Evolutionary conservation across 2,888 invertebrate species (phyloP), one percentile per base, ranked within the genome.

Genomic region (Chymomyza fuscimana): DNA sequence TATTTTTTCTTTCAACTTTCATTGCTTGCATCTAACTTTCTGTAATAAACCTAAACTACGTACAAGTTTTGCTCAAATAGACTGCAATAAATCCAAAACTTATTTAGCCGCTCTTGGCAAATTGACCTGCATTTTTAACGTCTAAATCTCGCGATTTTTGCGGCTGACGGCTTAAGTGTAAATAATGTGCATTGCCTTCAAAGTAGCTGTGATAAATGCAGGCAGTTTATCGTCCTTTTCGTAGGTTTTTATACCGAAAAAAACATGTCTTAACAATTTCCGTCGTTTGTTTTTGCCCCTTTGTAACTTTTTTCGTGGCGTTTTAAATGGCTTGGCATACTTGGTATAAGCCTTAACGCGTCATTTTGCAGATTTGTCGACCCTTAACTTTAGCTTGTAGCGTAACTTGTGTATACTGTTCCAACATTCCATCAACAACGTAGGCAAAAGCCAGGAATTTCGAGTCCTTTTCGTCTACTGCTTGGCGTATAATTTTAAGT

Each of bases 241-340:
- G 10, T 46, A 12, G 12, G 40, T 46, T 46, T 46, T 46, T 46
- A 46, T 46, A 46, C 2, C 10, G 5, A 40, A 46, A 46, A 46
- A 46, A 46, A 15, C 12, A 46, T 12, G 40, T 46, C 12, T 46
- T 46, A 46, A 46, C 40, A 46, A 46, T 10, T 46, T 46, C 0
- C 40, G 12, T 36, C 25, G 0, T 25, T 25, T 25, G 1, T 25
- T 25, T 12, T 15, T 10, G 6, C 40, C 3, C 4, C 6, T 59
- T 50, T 12, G 29, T 40, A 15, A 16, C 63, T 62, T 22, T 59
- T 56, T 22, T 16, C 22, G 54, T 36, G 29, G 58, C 29, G 63
- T 74, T 79, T 77, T 61, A 77, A 80, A 80, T 81, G 71, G 72
- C 68, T 73, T 76, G 54, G 58, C 60, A 65, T 19, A 54, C 76